A percentile compares a stretch with the other conserved stretches of the same genome.
These are phyloP conservation scores for Schizothorax lantsangensis DNA, from an alignment of 2,797 vertebrate genomes.

Conservation along the genomic window DNA sequence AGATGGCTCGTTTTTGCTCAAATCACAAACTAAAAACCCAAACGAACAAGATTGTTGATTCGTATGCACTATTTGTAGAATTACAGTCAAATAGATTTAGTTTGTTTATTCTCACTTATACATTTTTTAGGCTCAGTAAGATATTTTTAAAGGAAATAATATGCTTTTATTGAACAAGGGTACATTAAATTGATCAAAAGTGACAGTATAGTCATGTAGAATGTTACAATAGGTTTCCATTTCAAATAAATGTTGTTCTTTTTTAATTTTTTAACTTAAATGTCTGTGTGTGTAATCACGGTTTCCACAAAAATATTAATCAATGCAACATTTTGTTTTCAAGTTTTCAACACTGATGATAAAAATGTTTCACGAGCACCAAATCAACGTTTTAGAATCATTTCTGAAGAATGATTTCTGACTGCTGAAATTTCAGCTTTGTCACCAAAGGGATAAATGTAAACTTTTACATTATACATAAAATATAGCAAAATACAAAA, in stretches of 20 bases:
- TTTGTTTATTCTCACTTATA: constrained; percentile 8
- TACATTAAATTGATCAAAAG: background rate
- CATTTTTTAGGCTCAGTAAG: background rate
- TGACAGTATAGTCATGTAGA: too few relatives aligned
- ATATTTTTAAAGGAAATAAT: background rate
- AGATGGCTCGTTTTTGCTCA: background rate
- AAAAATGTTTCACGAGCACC: background rate
- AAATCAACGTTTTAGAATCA: background rate
- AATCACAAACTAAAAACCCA: background rate
- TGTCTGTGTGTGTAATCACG: too few relatives aligned
- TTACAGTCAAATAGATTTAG: background rate
- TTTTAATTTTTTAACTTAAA: too few relatives aligned
- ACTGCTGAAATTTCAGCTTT: background rate
- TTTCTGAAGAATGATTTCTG: background rate
- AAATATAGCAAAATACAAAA: background rate
- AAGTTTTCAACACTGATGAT: background rate
- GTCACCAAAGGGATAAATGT: background rate
- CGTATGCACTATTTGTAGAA: background rate
- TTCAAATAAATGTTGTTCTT: too few relatives aligned
- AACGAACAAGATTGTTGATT: background rate
- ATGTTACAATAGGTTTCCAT: too few relatives aligned
- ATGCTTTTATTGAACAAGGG: background rate
- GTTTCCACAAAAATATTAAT: too few relatives aligned
- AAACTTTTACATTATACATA: background rate
- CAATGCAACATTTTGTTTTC: background rate